A percentile compares a stretch with the other conserved stretches of the same genome.
These are phyloP conservation scores for Deroplatys truncata DNA, from an alignment of 2,888 invertebrate genomes.

Conservation along the genomic window DNA sequence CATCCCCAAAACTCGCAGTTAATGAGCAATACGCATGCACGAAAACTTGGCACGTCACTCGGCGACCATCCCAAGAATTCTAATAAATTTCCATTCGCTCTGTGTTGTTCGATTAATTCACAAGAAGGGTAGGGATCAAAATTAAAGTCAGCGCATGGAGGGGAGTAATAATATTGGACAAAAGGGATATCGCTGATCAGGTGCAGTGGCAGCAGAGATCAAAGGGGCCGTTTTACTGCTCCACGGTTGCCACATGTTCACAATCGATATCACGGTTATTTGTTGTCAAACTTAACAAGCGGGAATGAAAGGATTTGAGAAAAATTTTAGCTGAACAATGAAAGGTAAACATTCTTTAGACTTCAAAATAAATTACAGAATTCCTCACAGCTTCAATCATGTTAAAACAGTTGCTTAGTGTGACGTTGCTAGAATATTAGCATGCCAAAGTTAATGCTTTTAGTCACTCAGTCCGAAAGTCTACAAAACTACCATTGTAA, in stretches of 20 bases:
- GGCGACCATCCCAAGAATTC: background rate
- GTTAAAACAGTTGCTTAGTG: no score
- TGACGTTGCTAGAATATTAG: no score
- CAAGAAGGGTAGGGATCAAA: constrained; percentile 4
- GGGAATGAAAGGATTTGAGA: background rate
- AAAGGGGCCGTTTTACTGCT: background rate
- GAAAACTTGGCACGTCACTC: background rate
- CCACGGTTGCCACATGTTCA: background rate
- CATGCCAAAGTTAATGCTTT: no score
- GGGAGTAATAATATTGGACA: background rate
- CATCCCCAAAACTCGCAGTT: background rate
- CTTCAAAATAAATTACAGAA: background rate
- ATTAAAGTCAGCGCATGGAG: background rate
- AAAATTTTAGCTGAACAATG: background rate
- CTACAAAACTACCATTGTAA: no score
- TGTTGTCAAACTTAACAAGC: background rate
- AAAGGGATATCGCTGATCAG: background rate
- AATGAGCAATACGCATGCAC: background rate
- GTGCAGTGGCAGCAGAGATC: background rate
- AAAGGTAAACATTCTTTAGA: background rate
- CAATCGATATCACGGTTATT: background rate
- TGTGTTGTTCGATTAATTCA: constrained; percentile 6
- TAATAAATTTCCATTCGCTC: constrained; percentile 16
- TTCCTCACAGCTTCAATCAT: background rate
- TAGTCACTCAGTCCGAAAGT: no score